These are phyloP conservation scores for Rhinogobio ventralis DNA, from an alignment of 2,797 vertebrate species.

Conservation along the genomic window DNA sequence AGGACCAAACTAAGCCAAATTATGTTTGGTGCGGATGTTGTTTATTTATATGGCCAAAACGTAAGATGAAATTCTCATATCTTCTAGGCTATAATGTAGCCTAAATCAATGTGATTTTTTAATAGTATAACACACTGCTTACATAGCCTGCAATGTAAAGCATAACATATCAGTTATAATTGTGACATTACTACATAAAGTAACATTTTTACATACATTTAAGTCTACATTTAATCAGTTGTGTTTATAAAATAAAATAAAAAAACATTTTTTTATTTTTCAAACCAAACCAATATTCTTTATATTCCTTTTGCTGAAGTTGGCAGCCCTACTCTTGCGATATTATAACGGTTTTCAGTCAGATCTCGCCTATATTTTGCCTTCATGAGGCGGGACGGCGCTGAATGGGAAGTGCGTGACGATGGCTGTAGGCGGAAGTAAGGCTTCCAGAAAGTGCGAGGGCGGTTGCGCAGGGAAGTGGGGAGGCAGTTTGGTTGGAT, in stretches of 20 bases:
- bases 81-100: too few relatives aligned
- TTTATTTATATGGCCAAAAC: neutral
- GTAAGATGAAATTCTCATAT: neutral
- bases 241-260: neutral
- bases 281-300: neutral
- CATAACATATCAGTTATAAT: neutral
- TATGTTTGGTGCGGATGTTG: neutral
- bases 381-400: neutral
- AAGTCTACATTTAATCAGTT: neutral
- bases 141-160: neutral
- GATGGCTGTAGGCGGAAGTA: slow-evolving; percentile 50
- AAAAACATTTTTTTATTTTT: too few relatives aligned
- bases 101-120: neutral
- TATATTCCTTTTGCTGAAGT: neutral
- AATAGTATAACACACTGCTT: neutral
- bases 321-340: neutral
- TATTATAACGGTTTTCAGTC: neutral
- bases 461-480: slow-evolving; percentile 48
- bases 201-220: too few relatives aligned
- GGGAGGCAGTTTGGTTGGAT: slow-evolving; percentile 46
- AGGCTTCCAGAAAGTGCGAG: slow-evolving; percentile 47
- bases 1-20: neutral
- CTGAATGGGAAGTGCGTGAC: slow-evolving; percentile 53
- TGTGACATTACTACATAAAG: neutral
- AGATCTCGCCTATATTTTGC: neutral